Conservation (phyloP, 2,113 vertebrate genomes). For the Poeciliopsis turrubarensis region DNA sequence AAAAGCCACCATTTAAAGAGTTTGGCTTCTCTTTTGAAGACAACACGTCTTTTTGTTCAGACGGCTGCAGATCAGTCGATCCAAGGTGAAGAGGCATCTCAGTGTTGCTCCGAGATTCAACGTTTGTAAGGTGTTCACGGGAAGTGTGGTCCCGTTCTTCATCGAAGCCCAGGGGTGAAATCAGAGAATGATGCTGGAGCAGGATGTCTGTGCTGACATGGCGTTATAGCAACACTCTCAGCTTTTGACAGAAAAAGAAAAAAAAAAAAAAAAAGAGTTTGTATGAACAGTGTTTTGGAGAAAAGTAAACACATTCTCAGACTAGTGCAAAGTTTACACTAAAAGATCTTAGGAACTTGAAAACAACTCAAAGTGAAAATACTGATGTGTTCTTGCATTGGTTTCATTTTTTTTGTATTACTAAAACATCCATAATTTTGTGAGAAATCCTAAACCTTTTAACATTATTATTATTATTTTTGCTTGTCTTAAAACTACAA, state of each 20-base stretch:
- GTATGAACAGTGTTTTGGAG: too few species aligned
- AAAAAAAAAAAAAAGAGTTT: too few species aligned
- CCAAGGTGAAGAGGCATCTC: not conserved
- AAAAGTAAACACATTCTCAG: too few species aligned
- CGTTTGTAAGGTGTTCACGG: too few species aligned
- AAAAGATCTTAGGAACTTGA: too few species aligned
- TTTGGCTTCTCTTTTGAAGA: constrained; percentile 22
- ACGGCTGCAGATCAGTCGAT: constrained; percentile 14
- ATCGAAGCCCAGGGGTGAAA: not conserved
- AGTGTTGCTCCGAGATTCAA: constrained; percentile 5
- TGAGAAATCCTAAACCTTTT: not conserved
- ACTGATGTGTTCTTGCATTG: too few species aligned
- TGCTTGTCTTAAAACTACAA: not conserved
- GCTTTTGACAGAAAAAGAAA: too few species aligned
- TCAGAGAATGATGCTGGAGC: not conserved
- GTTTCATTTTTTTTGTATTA: too few species aligned
- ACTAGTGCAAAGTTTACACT: too few species aligned
- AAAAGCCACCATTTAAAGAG: constrained; percentile 24
- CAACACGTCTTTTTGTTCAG: constrained; percentile 21
- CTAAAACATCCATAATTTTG: not conserved
- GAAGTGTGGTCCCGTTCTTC: not conserved
- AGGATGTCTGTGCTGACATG: not conserved
- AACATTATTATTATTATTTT: not conserved
- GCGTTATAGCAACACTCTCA: too few species aligned
- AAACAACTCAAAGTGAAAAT: too few species aligned